Evolutionary conservation across 2,888 invertebrate species (phyloP).

Genomic region (Tipula helvola): DNA sequence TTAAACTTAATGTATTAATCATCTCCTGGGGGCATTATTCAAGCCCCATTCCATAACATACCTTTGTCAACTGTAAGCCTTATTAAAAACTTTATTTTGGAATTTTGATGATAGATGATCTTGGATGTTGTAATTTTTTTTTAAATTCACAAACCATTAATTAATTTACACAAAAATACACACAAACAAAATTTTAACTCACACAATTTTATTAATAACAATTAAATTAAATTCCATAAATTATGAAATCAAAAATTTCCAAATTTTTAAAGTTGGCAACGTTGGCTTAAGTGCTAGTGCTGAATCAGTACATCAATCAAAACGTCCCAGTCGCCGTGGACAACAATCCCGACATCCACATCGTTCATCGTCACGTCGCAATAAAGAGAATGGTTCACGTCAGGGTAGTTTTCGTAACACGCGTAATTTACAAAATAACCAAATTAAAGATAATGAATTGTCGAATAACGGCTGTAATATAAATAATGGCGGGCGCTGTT

Average conservation of each 20-base stretch:
- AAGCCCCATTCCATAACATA: background rate
- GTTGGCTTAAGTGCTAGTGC: slow-evolving; percentile 49
- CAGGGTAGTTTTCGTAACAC: slow-evolving; percentile 13
- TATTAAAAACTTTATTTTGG: background rate
- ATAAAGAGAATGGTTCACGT: slow-evolving; percentile 41
- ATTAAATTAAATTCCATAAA: background rate
- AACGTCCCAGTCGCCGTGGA: slow-evolving; percentile 43
- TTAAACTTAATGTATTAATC: no score
- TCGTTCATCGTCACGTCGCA: slow-evolving; percentile 42
- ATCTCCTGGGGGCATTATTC: no score
- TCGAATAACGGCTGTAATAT: background rate
- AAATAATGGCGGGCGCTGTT: background rate
- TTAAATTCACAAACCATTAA: background rate
- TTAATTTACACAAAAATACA: background rate
- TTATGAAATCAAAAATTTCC: background rate
- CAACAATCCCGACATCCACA: slow-evolving; percentile 39
- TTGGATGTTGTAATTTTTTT: background rate
- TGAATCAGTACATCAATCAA: slow-evolving; percentile 48
- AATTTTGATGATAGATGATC: background rate
- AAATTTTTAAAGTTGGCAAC: slow-evolving; percentile 36
- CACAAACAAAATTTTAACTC: background rate
- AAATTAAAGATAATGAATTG: background rate
- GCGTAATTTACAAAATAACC: background rate
- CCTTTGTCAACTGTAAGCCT: background rate
- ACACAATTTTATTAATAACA: background rate